These are phyloP conservation scores for Brachionus angularis DNA, from an alignment of 1,140 invertebrate genomes.

Conservation along the genomic window DNA sequence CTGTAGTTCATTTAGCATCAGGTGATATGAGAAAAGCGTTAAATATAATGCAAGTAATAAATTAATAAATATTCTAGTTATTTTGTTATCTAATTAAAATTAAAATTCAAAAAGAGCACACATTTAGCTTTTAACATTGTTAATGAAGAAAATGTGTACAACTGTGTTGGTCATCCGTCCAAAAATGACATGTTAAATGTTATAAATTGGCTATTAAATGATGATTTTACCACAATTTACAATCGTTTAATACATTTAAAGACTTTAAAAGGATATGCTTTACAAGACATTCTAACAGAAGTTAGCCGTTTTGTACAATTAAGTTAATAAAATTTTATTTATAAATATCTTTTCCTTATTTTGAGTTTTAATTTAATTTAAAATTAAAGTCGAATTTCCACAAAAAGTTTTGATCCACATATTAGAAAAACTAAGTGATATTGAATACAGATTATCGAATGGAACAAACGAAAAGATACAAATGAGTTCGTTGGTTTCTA, in stretches of 20 bases:
- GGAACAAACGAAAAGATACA: constrained; percentile 79
- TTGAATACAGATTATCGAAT: constrained; percentile 71
- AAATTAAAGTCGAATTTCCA: constrained; percentile 74
- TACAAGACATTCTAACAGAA: constrained; percentile 83
- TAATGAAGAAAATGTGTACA: constrained; percentile 86
- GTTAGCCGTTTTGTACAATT: constrained; percentile 76
- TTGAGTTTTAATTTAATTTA: constrained; percentile 42
- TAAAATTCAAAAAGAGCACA: constrained; percentile 69
- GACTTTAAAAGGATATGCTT: constrained; percentile 76
- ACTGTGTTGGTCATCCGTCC: constrained; percentile 90
- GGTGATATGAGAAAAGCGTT: constrained; percentile 98
- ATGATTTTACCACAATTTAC: constrained; percentile 80
- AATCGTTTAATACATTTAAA: constrained; percentile 71
- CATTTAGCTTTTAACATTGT: constrained; percentile 78
- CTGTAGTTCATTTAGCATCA: constrained; percentile 77
- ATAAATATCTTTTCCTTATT: no score
- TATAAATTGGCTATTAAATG: constrained; percentile 80
- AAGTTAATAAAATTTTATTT: constrained; percentile 67
- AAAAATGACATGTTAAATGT: constrained; percentile 83
- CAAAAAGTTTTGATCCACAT: constrained; percentile 69
- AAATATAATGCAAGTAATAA: constrained; percentile 71
- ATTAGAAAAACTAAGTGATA: constrained; percentile 73
- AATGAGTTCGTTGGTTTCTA: constrained; percentile 72
- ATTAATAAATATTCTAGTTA: background rate
- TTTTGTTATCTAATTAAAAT: no score